These are phyloP conservation scores for Acrocephalus scirpaceus DNA, from an alignment of 2,797 vertebrate species.

Conservation along the genomic window DNA sequence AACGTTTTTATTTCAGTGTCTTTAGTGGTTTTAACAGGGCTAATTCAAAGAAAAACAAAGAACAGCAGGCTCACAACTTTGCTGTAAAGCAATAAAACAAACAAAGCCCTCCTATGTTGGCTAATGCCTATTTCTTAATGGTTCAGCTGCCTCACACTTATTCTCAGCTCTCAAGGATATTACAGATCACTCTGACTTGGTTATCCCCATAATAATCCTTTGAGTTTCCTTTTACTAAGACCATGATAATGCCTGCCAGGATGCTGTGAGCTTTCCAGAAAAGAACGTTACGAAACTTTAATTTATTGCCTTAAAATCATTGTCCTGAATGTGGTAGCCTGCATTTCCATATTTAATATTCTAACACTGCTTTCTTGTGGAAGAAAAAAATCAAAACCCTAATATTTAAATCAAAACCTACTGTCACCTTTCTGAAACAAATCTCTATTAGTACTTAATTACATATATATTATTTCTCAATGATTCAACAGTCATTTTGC, in stretches of 20 bases:
- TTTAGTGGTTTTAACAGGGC: neutral
- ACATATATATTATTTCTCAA: neutral
- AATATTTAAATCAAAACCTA: neutral
- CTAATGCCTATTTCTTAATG: neutral
- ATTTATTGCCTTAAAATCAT: neutral
- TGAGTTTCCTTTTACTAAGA: neutral
- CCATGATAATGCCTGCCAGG: neutral
- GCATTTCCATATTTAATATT: neutral
- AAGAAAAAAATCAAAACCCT: neutral
- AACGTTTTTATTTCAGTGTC: neutral
- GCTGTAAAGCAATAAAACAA: neutral
- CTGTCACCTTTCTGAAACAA: neutral
- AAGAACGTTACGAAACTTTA: neutral
- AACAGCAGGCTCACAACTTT: neutral
- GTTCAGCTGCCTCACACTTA: neutral
- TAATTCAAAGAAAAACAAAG: slow-evolving; percentile 9
- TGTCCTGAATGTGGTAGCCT: neutral
- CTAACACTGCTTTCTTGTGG: neutral
- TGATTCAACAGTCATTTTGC: neutral
- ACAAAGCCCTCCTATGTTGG: accelerated
- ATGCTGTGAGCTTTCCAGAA: neutral
- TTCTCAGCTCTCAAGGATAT: neutral
- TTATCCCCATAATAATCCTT: neutral
- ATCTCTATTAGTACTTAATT: neutral
- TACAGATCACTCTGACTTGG: neutral